Conservation (phyloP, 2,888 invertebrate genomes). For the Ariolimax columbianus region DNA sequence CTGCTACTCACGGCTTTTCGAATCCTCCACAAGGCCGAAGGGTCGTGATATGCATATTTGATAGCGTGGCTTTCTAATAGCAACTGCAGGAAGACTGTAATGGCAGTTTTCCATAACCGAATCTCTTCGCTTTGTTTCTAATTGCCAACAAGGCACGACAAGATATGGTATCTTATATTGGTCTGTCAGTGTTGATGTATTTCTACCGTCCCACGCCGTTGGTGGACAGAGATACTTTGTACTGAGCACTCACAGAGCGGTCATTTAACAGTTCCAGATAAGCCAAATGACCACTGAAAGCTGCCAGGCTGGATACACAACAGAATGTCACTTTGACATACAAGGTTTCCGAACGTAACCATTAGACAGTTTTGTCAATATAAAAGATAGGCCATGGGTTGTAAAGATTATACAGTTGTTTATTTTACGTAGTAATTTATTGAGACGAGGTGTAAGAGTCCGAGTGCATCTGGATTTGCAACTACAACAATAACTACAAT, state of each 20-base stretch:
- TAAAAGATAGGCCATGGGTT: too few species aligned
- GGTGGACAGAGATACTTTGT: constrained; percentile 11
- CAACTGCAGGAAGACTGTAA: not conserved
- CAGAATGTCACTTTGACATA: too few species aligned
- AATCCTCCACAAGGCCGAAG: not conserved
- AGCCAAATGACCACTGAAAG: not conserved
- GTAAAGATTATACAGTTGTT: too few species aligned
- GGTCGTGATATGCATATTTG: constrained; percentile 40
- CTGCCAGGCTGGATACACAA: not conserved
- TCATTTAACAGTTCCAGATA: not conserved
- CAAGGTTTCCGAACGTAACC: too few species aligned
- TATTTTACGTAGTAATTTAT: too few species aligned
- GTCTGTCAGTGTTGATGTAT: constrained; percentile 31
- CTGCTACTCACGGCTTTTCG: constrained; percentile 10
- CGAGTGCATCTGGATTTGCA: too few species aligned
- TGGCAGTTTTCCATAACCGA: not conserved
- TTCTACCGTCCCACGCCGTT: constrained; percentile 7
- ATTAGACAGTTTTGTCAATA: too few species aligned
- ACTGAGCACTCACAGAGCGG: not conserved
- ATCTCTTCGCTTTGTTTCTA: constrained; percentile 29
- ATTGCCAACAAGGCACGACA: constrained; percentile 27
- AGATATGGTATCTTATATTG: constrained; percentile 13
- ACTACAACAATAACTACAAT: too few species aligned
- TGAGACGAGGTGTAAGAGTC: too few species aligned
- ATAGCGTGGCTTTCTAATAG: not conserved